A percentile compares a stretch with the other conserved stretches of the same genome.
phyloP scores from a whole-genome alignment of 2,113 vertebrate species.

The Pseudorhombus dupliciocellatus region DNA sequence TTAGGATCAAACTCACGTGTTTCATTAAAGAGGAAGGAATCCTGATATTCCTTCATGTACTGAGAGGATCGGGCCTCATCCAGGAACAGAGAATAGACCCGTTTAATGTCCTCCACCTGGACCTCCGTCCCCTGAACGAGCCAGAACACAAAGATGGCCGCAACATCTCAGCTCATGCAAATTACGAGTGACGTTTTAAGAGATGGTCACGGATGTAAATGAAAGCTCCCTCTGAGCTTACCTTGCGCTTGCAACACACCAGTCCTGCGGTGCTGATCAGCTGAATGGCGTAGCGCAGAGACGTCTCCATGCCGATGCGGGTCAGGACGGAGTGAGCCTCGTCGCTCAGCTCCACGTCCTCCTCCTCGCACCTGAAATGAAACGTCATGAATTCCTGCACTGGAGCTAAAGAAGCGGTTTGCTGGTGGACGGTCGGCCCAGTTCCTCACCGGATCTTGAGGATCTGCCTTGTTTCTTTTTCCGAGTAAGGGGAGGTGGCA shows the following conservation, averaged over 20 bases:
- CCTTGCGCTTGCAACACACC: slow-evolving; percentile 92
- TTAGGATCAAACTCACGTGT: slow-evolving; percentile 82
- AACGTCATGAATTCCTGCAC: not conserved
- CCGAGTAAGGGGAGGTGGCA: slow-evolving; percentile 89
- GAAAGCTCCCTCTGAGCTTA: slow-evolving; percentile 13
- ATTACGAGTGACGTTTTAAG: not conserved
- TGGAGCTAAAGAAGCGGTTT: not conserved
- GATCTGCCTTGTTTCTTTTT: slow-evolving; percentile 93
- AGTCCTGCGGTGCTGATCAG: slow-evolving; percentile 91
- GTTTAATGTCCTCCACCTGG: slow-evolving; percentile 92
- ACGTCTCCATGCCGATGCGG: slow-evolving; percentile 90
- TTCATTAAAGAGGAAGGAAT: slow-evolving; percentile 93
- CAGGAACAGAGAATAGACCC: slow-evolving; percentile 92
- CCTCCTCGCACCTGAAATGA: slow-evolving; percentile 87
- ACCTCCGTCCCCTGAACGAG: slow-evolving; percentile 88
- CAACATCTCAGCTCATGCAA: not conserved
- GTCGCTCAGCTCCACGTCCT: slow-evolving; percentile 92
- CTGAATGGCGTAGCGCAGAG: slow-evolving; percentile 92
- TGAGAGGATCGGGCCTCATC: slow-evolving; percentile 90
- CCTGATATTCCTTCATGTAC: slow-evolving; percentile 96
- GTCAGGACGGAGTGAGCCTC: slow-evolving; percentile 91
- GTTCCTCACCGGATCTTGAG: slow-evolving; percentile 88
- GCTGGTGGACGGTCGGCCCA: rapidly evolving
- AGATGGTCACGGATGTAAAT: not conserved
- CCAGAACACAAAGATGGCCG: slow-evolving; percentile 11